Percentiles rank a stretch among this genome's conserved stretches.
Conservation (phyloP, 2,113 vertebrate genomes). For the Hiodon tergisus region DNA sequence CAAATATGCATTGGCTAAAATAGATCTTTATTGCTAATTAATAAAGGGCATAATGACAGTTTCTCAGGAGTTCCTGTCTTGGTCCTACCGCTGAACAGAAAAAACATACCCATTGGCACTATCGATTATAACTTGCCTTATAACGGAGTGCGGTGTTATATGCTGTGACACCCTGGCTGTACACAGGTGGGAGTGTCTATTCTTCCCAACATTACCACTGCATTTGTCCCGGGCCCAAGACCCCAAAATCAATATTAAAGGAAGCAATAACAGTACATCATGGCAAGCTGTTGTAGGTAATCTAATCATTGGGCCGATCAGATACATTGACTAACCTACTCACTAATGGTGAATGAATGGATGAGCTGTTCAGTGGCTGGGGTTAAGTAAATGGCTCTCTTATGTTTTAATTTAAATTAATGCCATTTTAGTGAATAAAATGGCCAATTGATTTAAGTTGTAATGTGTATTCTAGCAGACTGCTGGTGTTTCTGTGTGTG, state of each 20-base stretch:
- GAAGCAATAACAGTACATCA: constrained; percentile 20
- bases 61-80: background rate
- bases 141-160: background rate
- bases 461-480: background rate
- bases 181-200: constrained; percentile 16
- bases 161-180: background rate
- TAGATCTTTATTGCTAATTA: background rate
- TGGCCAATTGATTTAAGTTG: background rate
- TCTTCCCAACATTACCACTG: constrained; percentile 19
- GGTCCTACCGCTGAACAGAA: background rate
- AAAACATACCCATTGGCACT: background rate
- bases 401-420: background rate
- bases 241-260: constrained; percentile 35
- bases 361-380: background rate
- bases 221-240: constrained; percentile 19
- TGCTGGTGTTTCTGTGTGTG: background rate
- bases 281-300: constrained; percentile 20
- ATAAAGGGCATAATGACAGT: background rate
- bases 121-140: background rate
- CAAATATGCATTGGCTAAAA: background rate
- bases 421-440: background rate
- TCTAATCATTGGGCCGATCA: constrained; percentile 20
- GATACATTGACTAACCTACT: background rate
- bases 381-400: background rate
- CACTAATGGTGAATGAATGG: background rate